phyloP scores from a whole-genome alignment of 2,113 vertebrate species.

The Neogale vison region DNA sequence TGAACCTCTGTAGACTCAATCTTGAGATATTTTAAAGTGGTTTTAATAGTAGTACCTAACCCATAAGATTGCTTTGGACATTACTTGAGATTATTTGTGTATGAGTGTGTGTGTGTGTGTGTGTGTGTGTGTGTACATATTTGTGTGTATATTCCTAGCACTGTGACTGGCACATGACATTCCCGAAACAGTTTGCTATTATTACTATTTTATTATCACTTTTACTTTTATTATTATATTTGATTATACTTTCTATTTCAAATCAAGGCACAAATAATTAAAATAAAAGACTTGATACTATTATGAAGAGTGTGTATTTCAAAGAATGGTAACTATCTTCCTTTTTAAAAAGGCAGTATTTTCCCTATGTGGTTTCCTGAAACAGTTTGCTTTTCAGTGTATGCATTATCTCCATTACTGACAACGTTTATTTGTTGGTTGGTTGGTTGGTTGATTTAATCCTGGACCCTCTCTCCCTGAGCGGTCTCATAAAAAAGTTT shows the following conservation, averaged over 20 bases:
- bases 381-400: background rate
- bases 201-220: background rate
- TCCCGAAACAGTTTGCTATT: background rate
- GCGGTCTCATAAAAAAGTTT: background rate
- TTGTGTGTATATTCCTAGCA: background rate
- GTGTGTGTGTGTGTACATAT: background rate
- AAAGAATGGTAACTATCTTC: slow-evolving; percentile 29
- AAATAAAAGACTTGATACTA: background rate
- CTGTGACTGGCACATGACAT: background rate
- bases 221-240: background rate
- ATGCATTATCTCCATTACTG: background rate
- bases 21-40: slow-evolving; percentile 24
- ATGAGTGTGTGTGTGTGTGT: background rate
- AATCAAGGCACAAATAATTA: slow-evolving; percentile 26
- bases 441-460: background rate
- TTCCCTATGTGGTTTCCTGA: background rate
- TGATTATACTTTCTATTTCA: slow-evolving; percentile 20
- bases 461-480: background rate
- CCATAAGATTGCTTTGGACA: background rate
- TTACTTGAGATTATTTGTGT: background rate
- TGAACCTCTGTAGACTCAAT: background rate
- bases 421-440: background rate
- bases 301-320: background rate
- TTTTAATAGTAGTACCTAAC: background rate
- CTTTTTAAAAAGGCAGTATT: background rate